Conservation (phyloP, 2,113 vertebrate genomes). For the Cacatua alba region DNA sequence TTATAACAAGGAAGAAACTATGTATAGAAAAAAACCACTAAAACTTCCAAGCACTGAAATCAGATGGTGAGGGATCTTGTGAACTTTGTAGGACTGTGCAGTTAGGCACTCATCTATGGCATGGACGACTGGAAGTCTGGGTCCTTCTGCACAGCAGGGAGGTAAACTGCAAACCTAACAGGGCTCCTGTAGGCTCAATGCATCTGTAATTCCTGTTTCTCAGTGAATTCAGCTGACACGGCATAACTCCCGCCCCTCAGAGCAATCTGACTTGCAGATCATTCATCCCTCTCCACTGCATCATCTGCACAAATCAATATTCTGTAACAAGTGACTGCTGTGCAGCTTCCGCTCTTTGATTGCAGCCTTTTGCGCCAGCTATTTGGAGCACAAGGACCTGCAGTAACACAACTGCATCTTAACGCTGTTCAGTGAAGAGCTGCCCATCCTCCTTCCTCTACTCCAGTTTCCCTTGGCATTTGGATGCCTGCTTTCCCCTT, state of each 20-base stretch:
- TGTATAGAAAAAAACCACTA: neutral
- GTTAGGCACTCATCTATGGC: neutral
- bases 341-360: rapidly evolving
- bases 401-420: neutral
- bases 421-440: neutral
- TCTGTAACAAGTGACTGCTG: neutral
- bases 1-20: neutral
- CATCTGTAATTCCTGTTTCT: neutral
- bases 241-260: neutral
- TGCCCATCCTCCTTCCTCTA: neutral
- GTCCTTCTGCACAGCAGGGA: neutral
- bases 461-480: neutral
- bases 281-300: neutral
- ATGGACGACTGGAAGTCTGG: neutral
- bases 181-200: neutral
- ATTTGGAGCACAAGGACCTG: neutral
- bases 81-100: neutral
- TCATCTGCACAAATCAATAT: neutral
- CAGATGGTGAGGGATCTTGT: neutral
- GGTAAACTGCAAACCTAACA: neutral
- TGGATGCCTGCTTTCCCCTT: neutral
- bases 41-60: neutral
- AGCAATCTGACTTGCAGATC: neutral
- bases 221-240: neutral
- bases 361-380: neutral